Percentiles rank a stretch among this genome's conserved stretches.
phyloP scores from a whole-genome alignment of 2,888 invertebrate genomes.

The Phalera bucephala region DNA sequence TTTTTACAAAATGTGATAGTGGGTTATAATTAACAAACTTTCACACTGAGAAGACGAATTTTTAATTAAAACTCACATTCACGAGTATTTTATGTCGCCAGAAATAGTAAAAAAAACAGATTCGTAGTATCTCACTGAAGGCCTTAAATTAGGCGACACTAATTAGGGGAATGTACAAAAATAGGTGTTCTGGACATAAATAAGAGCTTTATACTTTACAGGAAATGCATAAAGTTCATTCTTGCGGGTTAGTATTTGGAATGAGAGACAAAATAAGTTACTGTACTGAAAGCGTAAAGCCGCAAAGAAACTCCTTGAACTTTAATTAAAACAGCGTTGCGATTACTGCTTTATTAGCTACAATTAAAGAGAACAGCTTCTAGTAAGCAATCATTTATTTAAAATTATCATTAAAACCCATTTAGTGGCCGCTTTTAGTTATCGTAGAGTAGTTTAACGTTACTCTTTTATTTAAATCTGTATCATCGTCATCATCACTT shows the following conservation, averaged over 20 bases:
- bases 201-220: slow-evolving; percentile 6
- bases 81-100: slow-evolving; percentile 2
- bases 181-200: slow-evolving; percentile 24
- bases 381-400: too few species aligned
- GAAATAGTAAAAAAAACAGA: slow-evolving; percentile 10
- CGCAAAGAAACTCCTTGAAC: slow-evolving; percentile 61
- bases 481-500: too few species aligned
- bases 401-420: too few species aligned
- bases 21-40: slow-evolving; percentile 4
- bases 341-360: too few species aligned
- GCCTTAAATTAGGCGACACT: slow-evolving; percentile 29
- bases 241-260: slow-evolving; percentile 1
- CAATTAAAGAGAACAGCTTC: too few species aligned
- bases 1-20: background rate
- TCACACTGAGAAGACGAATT: slow-evolving; percentile 3
- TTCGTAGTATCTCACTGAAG: slow-evolving; percentile 23
- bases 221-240: slow-evolving; percentile 6
- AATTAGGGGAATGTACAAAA: slow-evolving; percentile 30
- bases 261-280: slow-evolving; percentile 35
- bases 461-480: too few species aligned
- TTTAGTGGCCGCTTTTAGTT: too few species aligned
- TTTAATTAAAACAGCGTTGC: slow-evolving; percentile 70
- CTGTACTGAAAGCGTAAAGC: slow-evolving; percentile 36
- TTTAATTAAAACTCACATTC: slow-evolving; percentile 5
- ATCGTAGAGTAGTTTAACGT: too few species aligned